Percentiles rank a stretch among this genome's conserved stretches.
phyloP scores from a whole-genome alignment of 2,888 invertebrate genomes.

The Pharmacophagus antenor region DNA sequence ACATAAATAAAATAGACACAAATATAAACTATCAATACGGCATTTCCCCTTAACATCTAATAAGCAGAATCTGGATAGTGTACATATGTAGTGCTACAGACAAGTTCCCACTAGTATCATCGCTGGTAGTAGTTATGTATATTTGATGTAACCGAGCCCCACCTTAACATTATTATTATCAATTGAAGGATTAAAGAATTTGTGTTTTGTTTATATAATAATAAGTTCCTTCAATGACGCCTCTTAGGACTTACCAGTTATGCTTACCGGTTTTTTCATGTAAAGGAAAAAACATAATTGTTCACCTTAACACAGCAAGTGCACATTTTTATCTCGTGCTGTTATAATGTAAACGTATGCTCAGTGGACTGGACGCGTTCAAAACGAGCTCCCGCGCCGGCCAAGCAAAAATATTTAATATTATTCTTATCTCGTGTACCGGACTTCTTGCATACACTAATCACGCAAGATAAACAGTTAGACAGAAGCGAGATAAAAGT shows the following conservation, averaged over 20 bases:
- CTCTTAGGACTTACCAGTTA: neutral
- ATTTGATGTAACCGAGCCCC: no score
- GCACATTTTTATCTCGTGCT: constrained; percentile 63
- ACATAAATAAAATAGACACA: no score
- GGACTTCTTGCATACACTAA: neutral
- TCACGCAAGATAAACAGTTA: neutral
- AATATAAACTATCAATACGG: no score
- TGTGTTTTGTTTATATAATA: neutral
- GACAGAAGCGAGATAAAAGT: neutral
- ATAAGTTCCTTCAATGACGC: neutral
- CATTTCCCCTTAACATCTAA: no score
- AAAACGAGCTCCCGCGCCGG: constrained; percentile 37
- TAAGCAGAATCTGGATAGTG: no score
- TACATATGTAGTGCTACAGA: no score
- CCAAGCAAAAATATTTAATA: constrained; percentile 32
- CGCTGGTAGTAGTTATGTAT: no score
- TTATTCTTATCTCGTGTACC: constrained; percentile 13
- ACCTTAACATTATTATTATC: no score
- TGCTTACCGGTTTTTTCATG: neutral
- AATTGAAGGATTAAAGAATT: no score
- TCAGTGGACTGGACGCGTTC: constrained; percentile 34
- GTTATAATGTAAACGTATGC: constrained; percentile 56
- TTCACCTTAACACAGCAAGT: constrained; percentile 21
- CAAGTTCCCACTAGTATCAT: no score
- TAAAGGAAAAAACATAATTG: constrained; percentile 10